Percentiles rank a stretch among this genome's conserved stretches.
These are phyloP conservation scores for Malurus splendens DNA, from an alignment of 2,797 vertebrate species.

Conservation along the genomic window DNA sequence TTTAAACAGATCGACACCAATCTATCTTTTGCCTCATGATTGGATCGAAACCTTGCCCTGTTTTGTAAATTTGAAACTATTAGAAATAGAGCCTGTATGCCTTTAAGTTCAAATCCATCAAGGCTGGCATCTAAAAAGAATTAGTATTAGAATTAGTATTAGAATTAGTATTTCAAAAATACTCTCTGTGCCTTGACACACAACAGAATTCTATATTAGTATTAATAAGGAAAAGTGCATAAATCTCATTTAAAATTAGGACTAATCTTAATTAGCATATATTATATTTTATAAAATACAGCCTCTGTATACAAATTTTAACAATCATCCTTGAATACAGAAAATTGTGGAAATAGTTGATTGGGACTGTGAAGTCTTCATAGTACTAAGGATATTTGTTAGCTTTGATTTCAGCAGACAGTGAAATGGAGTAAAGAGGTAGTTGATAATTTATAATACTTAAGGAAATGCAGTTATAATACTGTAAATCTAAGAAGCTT, in stretches of 20 bases:
- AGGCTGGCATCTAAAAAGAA: background rate
- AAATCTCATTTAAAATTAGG: background rate
- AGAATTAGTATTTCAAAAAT: background rate
- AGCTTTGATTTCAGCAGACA: background rate
- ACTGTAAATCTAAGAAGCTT: background rate
- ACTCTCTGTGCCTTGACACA: background rate
- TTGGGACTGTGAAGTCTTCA: background rate
- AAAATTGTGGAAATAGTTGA: background rate
- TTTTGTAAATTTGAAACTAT: background rate
- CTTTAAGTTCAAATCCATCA: background rate
- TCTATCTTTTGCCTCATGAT: background rate
- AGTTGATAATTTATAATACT: background rate
- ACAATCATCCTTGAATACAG: background rate
- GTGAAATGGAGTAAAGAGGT: background rate
- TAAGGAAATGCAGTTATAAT: background rate
- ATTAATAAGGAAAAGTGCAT: background rate
- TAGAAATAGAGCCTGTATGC: background rate
- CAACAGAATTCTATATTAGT: background rate
- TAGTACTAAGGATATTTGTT: background rate
- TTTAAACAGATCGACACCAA: background rate
- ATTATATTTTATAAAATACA: background rate
- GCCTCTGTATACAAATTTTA: background rate
- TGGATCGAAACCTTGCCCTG: background rate
- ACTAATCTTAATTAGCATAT: background rate
- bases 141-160: background rate